Evolutionary conservation across 2,797 vertebrate species (phyloP).

Genomic region (Podarcis lilfordi): DNA sequence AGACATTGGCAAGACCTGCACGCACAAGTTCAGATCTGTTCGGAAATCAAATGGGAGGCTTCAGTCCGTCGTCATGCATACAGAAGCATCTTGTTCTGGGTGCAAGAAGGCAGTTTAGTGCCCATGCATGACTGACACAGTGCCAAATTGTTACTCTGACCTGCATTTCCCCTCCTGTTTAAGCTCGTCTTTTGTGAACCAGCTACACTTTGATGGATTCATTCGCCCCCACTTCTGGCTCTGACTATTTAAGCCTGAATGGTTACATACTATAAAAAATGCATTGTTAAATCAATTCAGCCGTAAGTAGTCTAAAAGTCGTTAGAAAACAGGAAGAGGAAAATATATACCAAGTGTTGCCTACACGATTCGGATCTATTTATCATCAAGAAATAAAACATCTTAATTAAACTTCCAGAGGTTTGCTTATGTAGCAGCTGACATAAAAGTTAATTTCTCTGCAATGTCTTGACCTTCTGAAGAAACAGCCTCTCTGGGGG

Average conservation of each 20-base stretch:
- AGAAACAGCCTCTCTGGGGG: background rate
- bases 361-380: conserved; percentile 39
- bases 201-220: conserved; percentile 50
- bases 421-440: conserved; percentile 38
- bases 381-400: conserved; percentile 23
- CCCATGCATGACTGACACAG: conserved; percentile 48
- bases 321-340: background rate
- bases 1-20: conserved; percentile 39
- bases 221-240: conserved; percentile 34
- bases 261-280: conserved; percentile 19
- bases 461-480: conserved; percentile 35
- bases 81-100: conserved; percentile 51
- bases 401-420: conserved; percentile 37
- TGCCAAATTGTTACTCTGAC: conserved; percentile 55
- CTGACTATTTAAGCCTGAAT: background rate
- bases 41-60: conserved; percentile 37
- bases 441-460: conserved; percentile 16
- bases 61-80: conserved; percentile 42
- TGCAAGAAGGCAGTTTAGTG: conserved; percentile 32
- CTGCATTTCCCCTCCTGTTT: conserved; percentile 47
- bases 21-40: conserved; percentile 36
- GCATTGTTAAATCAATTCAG: background rate
- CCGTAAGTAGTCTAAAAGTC: background rate
- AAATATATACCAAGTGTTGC: conserved; percentile 11
- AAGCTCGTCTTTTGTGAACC: conserved; percentile 53